A percentile compares a stretch with the other conserved stretches of the same genome.
These are phyloP conservation scores for Rhagoletis zephyria DNA, from an alignment of 1,140 invertebrate genomes.

Conservation along the genomic window DNA sequence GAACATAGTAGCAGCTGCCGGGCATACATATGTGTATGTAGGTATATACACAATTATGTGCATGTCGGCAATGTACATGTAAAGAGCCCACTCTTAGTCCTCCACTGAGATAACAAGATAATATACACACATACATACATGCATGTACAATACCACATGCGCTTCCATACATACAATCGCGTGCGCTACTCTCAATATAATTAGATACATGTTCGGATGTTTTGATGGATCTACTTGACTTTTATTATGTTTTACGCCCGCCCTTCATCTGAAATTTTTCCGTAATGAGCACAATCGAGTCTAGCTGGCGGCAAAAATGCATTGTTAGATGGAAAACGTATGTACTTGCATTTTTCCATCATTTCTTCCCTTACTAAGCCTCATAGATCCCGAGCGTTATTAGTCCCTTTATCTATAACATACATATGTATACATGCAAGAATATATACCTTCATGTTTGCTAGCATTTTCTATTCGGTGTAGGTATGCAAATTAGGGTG, in stretches of 20 bases:
- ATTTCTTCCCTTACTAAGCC: too few species aligned
- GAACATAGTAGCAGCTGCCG: background rate
- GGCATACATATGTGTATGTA: background rate
- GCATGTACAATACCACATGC: background rate
- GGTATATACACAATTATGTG: background rate
- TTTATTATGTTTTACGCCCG: background rate
- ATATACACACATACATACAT: background rate
- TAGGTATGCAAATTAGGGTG: background rate
- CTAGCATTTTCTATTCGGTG: background rate
- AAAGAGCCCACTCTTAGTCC: too few species aligned
- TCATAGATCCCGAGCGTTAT: too few species aligned
- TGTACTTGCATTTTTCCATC: constrained; percentile 22
- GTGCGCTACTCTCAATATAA: background rate
- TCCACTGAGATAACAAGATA: too few species aligned
- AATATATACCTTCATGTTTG: background rate
- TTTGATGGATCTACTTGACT: constrained; percentile 33
- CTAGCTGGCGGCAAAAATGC: constrained; percentile 11
- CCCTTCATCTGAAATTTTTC: background rate
- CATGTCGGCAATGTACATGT: background rate
- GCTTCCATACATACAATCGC: background rate
- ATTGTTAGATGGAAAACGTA: background rate
- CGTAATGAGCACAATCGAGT: constrained; percentile 43
- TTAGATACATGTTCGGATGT: background rate
- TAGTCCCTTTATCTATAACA: background rate
- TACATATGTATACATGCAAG: too few species aligned